Evolutionary conservation across 2,797 vertebrate genomes (phyloP), one percentile per base, ranked within the genome.

Genomic region (Onychomys leucogaster): DNA sequence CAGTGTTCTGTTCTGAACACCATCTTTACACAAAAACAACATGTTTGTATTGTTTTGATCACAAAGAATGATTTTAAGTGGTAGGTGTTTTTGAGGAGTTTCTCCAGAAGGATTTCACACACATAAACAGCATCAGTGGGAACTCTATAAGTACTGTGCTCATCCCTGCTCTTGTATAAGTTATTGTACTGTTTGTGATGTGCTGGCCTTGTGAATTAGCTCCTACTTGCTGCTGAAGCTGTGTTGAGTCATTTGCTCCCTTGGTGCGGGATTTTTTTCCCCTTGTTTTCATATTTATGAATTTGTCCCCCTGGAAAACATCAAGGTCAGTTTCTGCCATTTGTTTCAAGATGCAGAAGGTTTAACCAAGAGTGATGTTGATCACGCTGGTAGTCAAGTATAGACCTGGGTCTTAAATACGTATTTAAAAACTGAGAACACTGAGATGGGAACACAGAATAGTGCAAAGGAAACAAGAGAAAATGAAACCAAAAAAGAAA

Each of bases 291-390:
- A 67, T 94, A 92, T 95, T 96, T 95, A 94, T 96, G 89, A 95
- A 89, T 92, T 92, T 96, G 81, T 94, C 49, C 96, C 96, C 81
- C 34, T 92, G 49, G 90, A 94, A 96, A 96, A 96, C 90, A 96
- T 71, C 96, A 97, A 97, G 97, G 97, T 96, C 95, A 96, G 61
- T 91, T 95, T 95, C 90, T 96, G 67, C 57, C 88, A 83, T 98
- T 96, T 97, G 94, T 95, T 94, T 91, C 71, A 96, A 98, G 96
- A 94, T 65, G 87, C 21, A 34, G 67, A 83, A 77, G 63, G 41
- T 92, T 97, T 96, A 93, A 90, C 93, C 90, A 76, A 95, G 96
- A 95, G 87, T 80, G 82, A 94, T 92, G 37, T 88, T 95, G 89
- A 95, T 89, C 73, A 23, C 89, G 90, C 57, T 82, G 90, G 78